Conservation (phyloP, 2,888 invertebrate genomes). For the Sesia apiformis region DNA sequence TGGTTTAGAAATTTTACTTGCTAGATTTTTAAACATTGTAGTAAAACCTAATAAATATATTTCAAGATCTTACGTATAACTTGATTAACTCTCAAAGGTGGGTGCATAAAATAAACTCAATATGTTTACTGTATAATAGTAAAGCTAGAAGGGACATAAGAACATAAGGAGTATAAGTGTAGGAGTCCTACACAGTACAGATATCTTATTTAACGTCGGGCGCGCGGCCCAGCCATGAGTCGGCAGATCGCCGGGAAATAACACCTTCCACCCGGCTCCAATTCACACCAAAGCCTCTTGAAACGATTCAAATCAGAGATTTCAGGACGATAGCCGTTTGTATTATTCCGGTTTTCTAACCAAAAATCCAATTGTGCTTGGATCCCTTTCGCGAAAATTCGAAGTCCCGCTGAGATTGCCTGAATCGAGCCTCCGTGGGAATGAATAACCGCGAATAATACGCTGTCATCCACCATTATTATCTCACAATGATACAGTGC, state of each 20-base stretch:
- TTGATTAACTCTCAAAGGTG: no score
- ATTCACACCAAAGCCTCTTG: slow-evolving; percentile 61
- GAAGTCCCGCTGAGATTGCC: slow-evolving; percentile 68
- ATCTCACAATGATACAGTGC: slow-evolving; percentile 71
- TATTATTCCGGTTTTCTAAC: slow-evolving; percentile 73
- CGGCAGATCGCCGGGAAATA: slow-evolving; percentile 37
- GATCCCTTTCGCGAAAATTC: slow-evolving; percentile 63
- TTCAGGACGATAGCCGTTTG: slow-evolving; percentile 69
- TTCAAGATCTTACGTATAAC: no score
- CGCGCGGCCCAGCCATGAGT: slow-evolving; percentile 32
- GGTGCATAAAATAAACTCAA: no score
- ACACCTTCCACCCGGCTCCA: slow-evolving; percentile 44
- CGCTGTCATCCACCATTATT: slow-evolving; percentile 72
- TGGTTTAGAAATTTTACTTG: no score
- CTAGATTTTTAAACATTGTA: no score
- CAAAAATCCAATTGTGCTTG: slow-evolving; percentile 71
- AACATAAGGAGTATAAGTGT: no score
- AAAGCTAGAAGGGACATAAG: no score
- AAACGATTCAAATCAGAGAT: slow-evolving; percentile 72
- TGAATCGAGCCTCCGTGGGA: slow-evolving; percentile 51
- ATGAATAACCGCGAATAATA: slow-evolving; percentile 71
- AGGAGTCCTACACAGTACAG: not conserved
- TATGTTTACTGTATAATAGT: no score
- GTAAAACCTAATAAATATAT: no score
- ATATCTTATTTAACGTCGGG: slow-evolving; percentile 20